These are phyloP conservation scores for Druon quercuslanigerum DNA, from an alignment of 1,140 invertebrate genomes.

Conservation along the genomic window DNA sequence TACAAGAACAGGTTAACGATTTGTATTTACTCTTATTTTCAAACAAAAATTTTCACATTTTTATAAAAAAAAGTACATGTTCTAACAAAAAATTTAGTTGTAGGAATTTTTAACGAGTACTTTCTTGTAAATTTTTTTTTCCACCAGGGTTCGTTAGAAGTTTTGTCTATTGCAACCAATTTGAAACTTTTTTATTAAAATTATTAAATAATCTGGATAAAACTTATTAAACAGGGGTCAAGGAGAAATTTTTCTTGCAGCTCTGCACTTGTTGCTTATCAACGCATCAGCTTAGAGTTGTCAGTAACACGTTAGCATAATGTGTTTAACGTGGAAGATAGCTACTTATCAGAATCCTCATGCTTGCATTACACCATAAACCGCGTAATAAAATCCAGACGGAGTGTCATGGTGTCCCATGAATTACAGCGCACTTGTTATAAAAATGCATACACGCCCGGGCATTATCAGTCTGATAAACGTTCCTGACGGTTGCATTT, in stretches of 20 bases:
- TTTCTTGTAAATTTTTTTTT: too few relatives aligned
- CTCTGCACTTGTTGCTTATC: slow-evolving; percentile 56
- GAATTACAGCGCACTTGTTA: slow-evolving; percentile 69
- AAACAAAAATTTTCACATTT: too few relatives aligned
- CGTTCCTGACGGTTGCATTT: slow-evolving; percentile 57
- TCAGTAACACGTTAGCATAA: slow-evolving; percentile 68
- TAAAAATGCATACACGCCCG: slow-evolving; percentile 61
- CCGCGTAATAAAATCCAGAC: slow-evolving; percentile 71
- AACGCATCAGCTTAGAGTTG: slow-evolving; percentile 54
- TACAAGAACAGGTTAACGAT: too few relatives aligned
- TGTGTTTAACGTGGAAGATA: slow-evolving; percentile 71
- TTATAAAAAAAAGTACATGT: too few relatives aligned
- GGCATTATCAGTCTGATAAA: slow-evolving; percentile 59
- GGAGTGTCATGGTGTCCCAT: slow-evolving; percentile 65
- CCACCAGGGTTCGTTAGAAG: too few relatives aligned
- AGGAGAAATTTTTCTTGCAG: slow-evolving; percentile 48
- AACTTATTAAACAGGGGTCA: not conserved
- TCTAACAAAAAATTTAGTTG: too few relatives aligned
- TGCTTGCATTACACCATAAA: slow-evolving; percentile 72
- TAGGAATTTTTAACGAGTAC: too few relatives aligned
- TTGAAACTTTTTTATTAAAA: too few relatives aligned
- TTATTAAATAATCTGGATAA: not conserved
- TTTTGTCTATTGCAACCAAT: too few relatives aligned
- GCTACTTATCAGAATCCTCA: slow-evolving; percentile 72
- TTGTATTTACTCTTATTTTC: too few relatives aligned